Base-by-base conservation (phyloP, 2,888 invertebrate genomes). In the Limnephilus auricula region DNA sequence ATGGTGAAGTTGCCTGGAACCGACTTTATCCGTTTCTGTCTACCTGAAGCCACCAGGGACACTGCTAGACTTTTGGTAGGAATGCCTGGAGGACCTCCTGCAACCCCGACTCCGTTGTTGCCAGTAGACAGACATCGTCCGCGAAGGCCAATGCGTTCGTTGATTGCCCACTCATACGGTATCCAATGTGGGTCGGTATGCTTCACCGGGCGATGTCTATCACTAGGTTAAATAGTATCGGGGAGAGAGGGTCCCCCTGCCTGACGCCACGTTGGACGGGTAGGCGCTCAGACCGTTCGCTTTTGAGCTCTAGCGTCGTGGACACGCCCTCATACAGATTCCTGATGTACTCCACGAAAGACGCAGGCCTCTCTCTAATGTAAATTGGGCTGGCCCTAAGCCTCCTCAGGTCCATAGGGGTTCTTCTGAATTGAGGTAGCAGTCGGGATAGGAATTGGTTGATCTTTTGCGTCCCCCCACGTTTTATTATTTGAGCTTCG, bases 241-340 rank as follows among this genome's bases (percentile, higher is more conserved):
- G 94, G 13, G 94, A 94, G 31, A 95, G 93, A 78, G 95, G 94
- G 92, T 95, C 94, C 0, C 95, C 95, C 93, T 95, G 95, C 86
- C 94, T 94, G 15, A 95, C 95, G 0, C 95, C 95, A 82, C 94
- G 84, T 25, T 94, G 93, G 40, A 40, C 40, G 37, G n/a, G n/a
- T n/a, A n/a, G n/a, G n/a, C n/a, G n/a, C n/a, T n/a, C n/a, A n/a
- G n/a, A n/a, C n/a, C n/a, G n/a, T n/a, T n/a, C n/a, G n/a, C n/a
- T n/a, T n/a, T n/a, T n/a, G n/a, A n/a, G n/a, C n/a, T n/a, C n/a
- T n/a, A n/a, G n/a, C n/a, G n/a, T n/a, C n/a, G n/a, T n/a, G n/a
- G n/a, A n/a, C n/a, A n/a, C n/a, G n/a, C n/a, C n/a, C n/a, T n/a
- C n/a, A n/a, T n/a, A n/a, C n/a, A n/a, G n/a, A n/a, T n/a, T n/a